Evolutionary conservation across 2,888 invertebrate genomes (phyloP).

Genomic region (Orchesella flavescens): DNA sequence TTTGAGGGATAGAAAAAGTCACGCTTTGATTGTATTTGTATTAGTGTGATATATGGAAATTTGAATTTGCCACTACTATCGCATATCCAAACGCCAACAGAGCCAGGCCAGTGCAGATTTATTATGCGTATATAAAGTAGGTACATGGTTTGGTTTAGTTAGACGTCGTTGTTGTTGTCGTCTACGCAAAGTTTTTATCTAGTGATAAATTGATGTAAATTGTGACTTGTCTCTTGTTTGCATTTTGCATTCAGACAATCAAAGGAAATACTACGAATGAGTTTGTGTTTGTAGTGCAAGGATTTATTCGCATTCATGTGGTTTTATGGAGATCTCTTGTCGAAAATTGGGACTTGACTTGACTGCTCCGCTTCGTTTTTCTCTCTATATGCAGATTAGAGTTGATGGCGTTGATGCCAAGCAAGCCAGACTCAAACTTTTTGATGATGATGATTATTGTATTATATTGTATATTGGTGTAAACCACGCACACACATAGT

Average conservation of each 20-base stretch:
- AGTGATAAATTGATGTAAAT: conserved; percentile 58
- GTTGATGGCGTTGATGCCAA: background rate
- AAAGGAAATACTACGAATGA: background rate
- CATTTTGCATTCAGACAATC: conserved; percentile 7
- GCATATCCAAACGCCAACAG: background rate
- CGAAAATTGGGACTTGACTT: conserved; percentile 27
- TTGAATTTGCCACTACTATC: too few species aligned
- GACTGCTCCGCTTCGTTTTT: conserved; percentile 1
- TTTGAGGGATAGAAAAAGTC: conserved; percentile 13
- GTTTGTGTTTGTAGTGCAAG: background rate
- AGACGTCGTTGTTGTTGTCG: too few species aligned
- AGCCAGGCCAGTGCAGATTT: conserved; percentile 31
- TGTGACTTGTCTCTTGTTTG: conserved; percentile 42
- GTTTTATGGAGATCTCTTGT: conserved; percentile 56
- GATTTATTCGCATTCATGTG: conserved; percentile 51
- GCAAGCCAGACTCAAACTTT: background rate
- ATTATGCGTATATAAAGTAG: conserved; percentile 35
- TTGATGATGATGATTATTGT: background rate
- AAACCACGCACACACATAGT: background rate
- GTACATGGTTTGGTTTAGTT: conserved; percentile 8
- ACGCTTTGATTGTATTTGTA: conserved; percentile 28
- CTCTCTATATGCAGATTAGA: conserved; percentile 53
- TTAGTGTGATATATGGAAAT: conserved; percentile 29
- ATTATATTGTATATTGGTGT: background rate
- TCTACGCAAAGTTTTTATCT: conserved; percentile 26